A percentile compares a stretch with the other conserved stretches of the same genome.
phyloP scores from a whole-genome alignment of 2,797 vertebrate species.

The Pachyuromys duprasi region DNA sequence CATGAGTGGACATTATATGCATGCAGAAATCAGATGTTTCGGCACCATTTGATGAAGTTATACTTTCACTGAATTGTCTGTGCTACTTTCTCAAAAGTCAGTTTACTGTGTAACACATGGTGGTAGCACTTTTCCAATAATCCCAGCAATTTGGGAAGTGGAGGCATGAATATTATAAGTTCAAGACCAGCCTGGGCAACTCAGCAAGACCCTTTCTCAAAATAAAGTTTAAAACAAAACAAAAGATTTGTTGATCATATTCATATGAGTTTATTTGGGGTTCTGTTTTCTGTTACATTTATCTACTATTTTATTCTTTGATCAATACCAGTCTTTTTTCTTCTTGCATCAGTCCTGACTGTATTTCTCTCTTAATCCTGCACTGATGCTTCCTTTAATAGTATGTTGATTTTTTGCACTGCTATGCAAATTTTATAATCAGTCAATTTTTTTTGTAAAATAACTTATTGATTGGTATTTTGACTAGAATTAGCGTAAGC shows the following conservation, averaged over 20 bases:
- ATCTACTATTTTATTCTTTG: neutral
- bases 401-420: neutral
- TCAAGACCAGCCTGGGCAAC: neutral
- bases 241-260: neutral
- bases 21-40: too few species aligned
- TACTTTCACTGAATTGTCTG: too few species aligned
- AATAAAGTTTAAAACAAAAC: neutral
- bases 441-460: neutral
- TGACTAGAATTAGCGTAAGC: neutral
- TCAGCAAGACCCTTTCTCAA: neutral
- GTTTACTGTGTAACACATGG: neutral
- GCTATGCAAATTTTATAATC: neutral
- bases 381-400: neutral
- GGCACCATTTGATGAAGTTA: neutral
- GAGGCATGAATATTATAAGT: neutral
- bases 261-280: neutral
- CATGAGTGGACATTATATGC: accelerated
- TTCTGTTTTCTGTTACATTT: neutral
- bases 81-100: neutral
- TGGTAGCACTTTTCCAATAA: too few species aligned
- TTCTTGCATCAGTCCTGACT: neutral
- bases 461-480: neutral
- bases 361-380: neutral
- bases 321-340: neutral
- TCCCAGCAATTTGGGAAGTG: neutral